phyloP scores from a whole-genome alignment of 2,888 invertebrate genomes.

The Leuctra nigra region DNA sequence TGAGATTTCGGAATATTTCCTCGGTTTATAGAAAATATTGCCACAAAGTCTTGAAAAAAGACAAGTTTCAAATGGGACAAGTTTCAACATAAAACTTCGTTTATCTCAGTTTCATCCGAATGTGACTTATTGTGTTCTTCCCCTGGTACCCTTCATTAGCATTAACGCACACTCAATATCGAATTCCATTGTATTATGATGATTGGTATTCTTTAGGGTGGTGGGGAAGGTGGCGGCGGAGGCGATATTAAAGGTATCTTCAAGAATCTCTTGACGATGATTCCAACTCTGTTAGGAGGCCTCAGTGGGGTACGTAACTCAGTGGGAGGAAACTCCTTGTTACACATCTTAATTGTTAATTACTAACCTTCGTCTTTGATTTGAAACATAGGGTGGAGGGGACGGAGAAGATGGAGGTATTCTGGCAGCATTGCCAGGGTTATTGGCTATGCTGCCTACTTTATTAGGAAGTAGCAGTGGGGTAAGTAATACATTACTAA shows the following conservation, averaged over 20 bases:
- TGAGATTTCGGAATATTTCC: too few species aligned
- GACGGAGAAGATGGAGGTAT: neutral
- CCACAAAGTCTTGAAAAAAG: too few species aligned
- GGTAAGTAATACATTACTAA: conserved; percentile 10
- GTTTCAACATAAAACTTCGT: too few species aligned
- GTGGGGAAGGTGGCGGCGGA: neutral
- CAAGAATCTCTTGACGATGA: conserved; percentile 35
- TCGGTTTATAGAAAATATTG: too few species aligned
- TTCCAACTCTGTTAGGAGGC: conserved; percentile 39
- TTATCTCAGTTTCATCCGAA: too few species aligned
- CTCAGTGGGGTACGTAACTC: conserved; percentile 38
- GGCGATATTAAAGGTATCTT: too few species aligned
- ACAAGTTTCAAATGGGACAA: too few species aligned
- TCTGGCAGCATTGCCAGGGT: neutral
- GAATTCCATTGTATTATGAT: too few species aligned
- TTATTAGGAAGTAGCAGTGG: conserved; percentile 21
- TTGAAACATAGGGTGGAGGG: neutral
- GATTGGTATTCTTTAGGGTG: neutral
- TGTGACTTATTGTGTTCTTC: too few species aligned
- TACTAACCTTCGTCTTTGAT: neutral
- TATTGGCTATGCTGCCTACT: conserved; percentile 8
- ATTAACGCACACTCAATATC: too few species aligned
- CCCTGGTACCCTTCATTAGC: too few species aligned
- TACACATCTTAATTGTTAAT: neutral
- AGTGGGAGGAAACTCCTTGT: conserved; percentile 36